Percentiles rank a stretch among this genome's conserved stretches.
phyloP scores from a whole-genome alignment of 2,113 vertebrate genomes.

The Stercorarius parasiticus region DNA sequence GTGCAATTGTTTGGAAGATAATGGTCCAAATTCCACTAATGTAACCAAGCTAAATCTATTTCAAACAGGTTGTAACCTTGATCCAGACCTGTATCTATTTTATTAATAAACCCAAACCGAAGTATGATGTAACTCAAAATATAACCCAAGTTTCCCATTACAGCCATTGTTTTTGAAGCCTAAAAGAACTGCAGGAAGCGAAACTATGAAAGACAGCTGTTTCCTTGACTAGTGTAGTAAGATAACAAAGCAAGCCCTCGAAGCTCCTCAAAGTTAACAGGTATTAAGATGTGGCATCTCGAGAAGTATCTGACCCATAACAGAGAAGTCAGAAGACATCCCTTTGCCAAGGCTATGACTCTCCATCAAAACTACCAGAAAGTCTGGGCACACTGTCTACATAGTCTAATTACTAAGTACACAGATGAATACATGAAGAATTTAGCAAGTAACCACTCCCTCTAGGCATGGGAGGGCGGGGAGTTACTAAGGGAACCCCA shows the following conservation, averaged over 20 bases:
- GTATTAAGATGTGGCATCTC: neutral
- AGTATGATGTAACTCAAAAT: neutral
- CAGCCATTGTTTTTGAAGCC: neutral
- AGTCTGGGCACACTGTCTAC: accelerated
- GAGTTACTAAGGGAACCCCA: neutral
- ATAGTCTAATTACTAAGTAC: neutral
- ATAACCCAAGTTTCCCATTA: neutral
- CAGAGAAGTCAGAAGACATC: accelerated
- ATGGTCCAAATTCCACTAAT: neutral
- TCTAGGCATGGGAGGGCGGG: neutral
- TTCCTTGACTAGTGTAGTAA: neutral
- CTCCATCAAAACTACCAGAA: neutral
- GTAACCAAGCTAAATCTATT: neutral
- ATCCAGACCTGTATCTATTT: neutral
- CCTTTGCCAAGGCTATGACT: neutral
- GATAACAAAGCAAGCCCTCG: neutral
- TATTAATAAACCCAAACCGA: neutral
- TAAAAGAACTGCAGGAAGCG: neutral
- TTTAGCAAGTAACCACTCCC: neutral
- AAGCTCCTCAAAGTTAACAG: neutral
- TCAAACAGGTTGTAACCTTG: neutral
- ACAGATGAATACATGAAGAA: neutral
- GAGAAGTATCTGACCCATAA: neutral
- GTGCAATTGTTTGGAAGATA: neutral
- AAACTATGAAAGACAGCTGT: neutral